These are phyloP conservation scores for Plumapathes pennacea DNA, from an alignment of 92 coral and sea anemone genomes.

Conservation along the genomic window DNA sequence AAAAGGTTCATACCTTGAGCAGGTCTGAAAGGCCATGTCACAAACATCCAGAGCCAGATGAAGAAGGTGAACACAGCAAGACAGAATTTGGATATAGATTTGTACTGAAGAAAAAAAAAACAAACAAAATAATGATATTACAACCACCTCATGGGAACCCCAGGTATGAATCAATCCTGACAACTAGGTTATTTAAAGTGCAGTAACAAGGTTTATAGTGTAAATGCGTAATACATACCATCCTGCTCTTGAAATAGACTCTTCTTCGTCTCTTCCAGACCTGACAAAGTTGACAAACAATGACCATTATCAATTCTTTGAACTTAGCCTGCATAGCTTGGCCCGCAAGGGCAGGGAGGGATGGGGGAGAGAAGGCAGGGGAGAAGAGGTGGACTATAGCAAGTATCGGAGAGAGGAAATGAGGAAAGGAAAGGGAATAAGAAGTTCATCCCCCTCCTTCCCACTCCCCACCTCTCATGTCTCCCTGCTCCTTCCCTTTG, in stretches of 20 bases:
- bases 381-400: too few species aligned
- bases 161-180: too few species aligned
- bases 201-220: background rate
- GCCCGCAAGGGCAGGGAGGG: too few species aligned
- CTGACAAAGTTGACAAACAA: conserved; percentile 21
- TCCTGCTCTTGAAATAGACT: conserved; percentile 52
- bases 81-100: conserved; percentile 44
- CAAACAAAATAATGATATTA: background rate
- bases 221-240: conserved; percentile 40
- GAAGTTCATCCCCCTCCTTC: too few species aligned
- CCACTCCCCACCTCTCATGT: background rate
- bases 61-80: conserved; percentile 33
- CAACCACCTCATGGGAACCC: background rate
- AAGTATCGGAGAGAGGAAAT: too few species aligned
- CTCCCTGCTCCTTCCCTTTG: background rate
- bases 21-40: conserved; percentile 69
- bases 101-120: conserved; percentile 28
- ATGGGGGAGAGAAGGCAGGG: too few species aligned
- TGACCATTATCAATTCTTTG: too few species aligned
- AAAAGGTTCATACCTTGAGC: conserved; percentile 26
- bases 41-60: conserved; percentile 58
- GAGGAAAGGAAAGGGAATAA: background rate
- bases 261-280: conserved; percentile 80
- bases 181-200: too few species aligned
- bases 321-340: too few species aligned